These are phyloP conservation scores for Ellobium chinense DNA, from an alignment of 2,888 invertebrate species.

Conservation along the genomic window DNA sequence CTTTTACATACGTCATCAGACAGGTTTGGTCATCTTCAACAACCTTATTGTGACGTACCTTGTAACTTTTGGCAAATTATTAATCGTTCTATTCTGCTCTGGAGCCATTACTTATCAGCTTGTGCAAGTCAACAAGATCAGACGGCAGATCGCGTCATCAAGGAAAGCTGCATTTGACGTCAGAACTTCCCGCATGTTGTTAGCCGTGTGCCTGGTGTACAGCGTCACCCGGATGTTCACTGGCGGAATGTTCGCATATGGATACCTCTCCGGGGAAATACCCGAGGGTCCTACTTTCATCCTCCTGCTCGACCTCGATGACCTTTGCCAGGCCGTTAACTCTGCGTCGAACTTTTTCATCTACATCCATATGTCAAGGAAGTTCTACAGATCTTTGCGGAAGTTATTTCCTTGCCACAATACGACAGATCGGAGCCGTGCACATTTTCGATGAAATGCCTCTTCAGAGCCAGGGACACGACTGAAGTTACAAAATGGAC, in stretches of 20 bases:
- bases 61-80: neutral
- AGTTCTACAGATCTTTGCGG: neutral
- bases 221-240: neutral
- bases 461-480: too few relatives aligned
- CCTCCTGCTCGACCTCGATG: neutral
- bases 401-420: too few relatives aligned
- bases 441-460: too few relatives aligned
- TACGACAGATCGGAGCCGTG: too few relatives aligned
- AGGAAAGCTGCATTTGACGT: neutral
- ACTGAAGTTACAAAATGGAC: too few relatives aligned
- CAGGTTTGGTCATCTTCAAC: neutral
- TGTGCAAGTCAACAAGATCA: neutral
- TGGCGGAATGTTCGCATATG: neutral
- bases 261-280: too few relatives aligned
- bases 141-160: neutral
- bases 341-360: neutral
- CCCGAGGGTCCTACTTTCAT: neutral
- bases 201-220: neutral
- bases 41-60: neutral
- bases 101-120: neutral
- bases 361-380: neutral
- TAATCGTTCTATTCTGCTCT: neutral
- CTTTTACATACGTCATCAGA: neutral
- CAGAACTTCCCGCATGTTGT: neutral
- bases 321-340: neutral